Evolutionary conservation across 2,888 invertebrate genomes (phyloP), one percentile per base, ranked within the genome.

Genomic region (Lithodes maja): DNA sequence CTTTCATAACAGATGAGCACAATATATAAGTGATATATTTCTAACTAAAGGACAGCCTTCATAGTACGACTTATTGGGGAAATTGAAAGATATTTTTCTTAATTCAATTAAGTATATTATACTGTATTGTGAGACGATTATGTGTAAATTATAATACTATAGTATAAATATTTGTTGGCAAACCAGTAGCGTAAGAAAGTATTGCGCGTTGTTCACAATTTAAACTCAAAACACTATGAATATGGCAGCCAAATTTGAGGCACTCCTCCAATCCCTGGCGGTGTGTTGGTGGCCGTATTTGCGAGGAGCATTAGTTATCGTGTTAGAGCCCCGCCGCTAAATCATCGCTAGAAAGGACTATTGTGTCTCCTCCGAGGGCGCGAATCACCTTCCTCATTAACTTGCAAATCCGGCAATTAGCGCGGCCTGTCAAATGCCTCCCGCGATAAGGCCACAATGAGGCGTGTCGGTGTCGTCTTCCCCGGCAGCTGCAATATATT

Each of bases 381-480:
- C 71, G 79, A 81, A 86, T 86, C 54, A 81, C 74, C 75, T 55
- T 69, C 50, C 86, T 86, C 86, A 86, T 86, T 86, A 81, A 86
- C 86, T 86, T 86, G 86, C 86, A 86, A 86, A 86, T 86, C n/a
- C 69, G 69, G 74, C 86, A 86, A 86, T 86, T 86, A 86, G 81
- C 86, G 81, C 55, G 50, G 55, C 74, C 86, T 74, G 69, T 81
- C 86, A 86, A 86, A 86, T 86, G 81, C 55, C 61, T 68, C 68
- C 17, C 54, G 33, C 71, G 86, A 86, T 86, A 74, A 81, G 33
- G 74, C 86, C 74, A 74, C 81, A 71, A 81, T 49, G 33, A 5
- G 33, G 74, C 74, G n/a, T 74, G n/a, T 33, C 17, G 78, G 50
- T 50, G 78, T 49, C 78, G 52, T 78, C 78, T n/a, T 12, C 12